A percentile compares a stretch with the other conserved stretches of the same genome.
These are phyloP conservation scores for Drosophila lacicola DNA, from an alignment of 2,888 invertebrate species.

Conservation along the genomic window DNA sequence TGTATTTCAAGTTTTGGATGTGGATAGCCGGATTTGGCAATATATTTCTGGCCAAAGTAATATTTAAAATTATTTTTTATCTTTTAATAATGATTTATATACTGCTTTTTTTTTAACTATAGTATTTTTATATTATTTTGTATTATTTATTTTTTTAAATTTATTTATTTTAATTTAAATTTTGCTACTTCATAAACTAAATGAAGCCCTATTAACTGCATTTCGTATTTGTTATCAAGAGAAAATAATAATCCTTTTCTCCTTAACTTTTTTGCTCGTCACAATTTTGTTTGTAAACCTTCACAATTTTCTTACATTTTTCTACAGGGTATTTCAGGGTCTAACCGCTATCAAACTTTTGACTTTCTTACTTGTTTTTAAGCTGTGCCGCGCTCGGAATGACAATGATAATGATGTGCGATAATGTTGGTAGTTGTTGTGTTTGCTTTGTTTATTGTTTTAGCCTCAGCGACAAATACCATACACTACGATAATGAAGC, in stretches of 20 bases:
- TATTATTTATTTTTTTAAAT: background rate
- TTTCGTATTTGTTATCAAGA: too few relatives aligned
- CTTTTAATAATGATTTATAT: background rate
- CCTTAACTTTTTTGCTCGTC: too few relatives aligned
- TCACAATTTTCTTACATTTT: background rate
- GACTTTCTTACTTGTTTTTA: constrained; percentile 39
- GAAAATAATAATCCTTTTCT: too few relatives aligned
- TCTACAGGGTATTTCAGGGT: constrained; percentile 23
- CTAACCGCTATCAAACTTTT: background rate
- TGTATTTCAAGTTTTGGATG: too few relatives aligned
- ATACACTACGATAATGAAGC: constrained; percentile 28
- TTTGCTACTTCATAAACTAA: background rate
- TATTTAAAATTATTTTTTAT: background rate
- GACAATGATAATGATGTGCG: constrained; percentile 80
- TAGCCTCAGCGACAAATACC: constrained; percentile 39
- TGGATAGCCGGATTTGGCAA: too few relatives aligned
- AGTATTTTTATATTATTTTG: too few relatives aligned
- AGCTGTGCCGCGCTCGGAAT: constrained; percentile 66
- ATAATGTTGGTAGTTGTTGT: constrained; percentile 71
- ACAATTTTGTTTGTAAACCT: background rate
- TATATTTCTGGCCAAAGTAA: too few relatives aligned
- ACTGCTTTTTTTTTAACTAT: too few relatives aligned
- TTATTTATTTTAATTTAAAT: background rate
- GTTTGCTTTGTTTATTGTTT: constrained; percentile 66
- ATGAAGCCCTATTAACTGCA: too few relatives aligned